Evolutionary conservation across 2,113 vertebrate species (phyloP).

Genomic region (Eretmochelys imbricata): DNA sequence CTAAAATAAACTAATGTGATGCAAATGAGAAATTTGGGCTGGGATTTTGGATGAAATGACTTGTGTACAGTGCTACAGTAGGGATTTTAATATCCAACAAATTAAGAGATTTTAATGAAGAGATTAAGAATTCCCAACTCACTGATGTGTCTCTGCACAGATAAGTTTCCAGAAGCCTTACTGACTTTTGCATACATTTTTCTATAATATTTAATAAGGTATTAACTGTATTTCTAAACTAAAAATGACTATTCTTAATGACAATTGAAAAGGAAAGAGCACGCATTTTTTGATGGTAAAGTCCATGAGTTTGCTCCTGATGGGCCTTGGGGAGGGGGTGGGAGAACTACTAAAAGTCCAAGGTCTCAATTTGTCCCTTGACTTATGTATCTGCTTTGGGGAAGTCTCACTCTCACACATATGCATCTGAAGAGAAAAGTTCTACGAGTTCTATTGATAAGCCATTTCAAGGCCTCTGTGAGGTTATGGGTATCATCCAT

Average conservation of each 20-base stretch:
- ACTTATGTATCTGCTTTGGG: neutral
- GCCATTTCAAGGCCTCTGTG: neutral
- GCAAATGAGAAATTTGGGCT: slow-evolving; percentile 27
- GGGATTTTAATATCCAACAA: slow-evolving; percentile 11
- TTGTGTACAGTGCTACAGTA: neutral
- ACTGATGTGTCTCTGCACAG: neutral
- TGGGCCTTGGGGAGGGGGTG: neutral
- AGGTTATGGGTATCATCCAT: neutral
- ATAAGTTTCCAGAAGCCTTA: neutral
- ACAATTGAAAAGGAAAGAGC: slow-evolving; percentile 11
- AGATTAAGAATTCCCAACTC: neutral
- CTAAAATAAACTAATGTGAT: slow-evolving; percentile 35
- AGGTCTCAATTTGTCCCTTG: neutral
- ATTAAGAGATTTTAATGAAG: neutral
- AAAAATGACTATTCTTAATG: neutral
- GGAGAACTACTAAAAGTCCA: neutral
- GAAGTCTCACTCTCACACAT: neutral
- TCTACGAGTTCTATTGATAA: too few relatives aligned
- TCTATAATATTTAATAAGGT: neutral
- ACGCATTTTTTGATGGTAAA: neutral
- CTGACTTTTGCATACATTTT: neutral
- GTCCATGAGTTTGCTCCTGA: neutral
- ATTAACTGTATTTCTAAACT: slow-evolving; percentile 6
- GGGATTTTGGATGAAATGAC: neutral
- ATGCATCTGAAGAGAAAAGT: neutral